Evolutionary conservation across 2,888 invertebrate species (phyloP).

Genomic region (Lasioglossum villosulum): DNA sequence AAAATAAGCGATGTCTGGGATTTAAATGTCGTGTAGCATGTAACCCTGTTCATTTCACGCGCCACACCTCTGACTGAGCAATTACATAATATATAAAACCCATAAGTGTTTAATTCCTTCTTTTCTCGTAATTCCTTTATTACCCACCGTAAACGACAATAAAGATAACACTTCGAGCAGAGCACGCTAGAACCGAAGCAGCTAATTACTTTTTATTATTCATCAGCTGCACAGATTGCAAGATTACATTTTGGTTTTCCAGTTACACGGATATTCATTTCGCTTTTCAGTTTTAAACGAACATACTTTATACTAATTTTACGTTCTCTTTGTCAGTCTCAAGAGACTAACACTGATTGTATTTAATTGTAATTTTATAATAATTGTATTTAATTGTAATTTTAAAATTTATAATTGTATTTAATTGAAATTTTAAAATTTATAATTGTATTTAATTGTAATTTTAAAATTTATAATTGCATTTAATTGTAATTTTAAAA

Average conservation of each 20-base stretch:
- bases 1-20: conserved; percentile 31
- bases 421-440: no score
- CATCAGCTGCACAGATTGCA: background rate
- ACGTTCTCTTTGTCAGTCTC: background rate
- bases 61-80: conserved; percentile 26
- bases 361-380: no score
- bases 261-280: background rate
- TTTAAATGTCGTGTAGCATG: conserved; percentile 37
- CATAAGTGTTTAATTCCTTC: background rate
- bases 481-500: no score
- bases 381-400: no score
- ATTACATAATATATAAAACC: conserved; percentile 24
- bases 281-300: background rate
- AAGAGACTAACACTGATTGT: no score
- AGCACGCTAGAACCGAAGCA: background rate
- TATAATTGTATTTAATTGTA: no score
- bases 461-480: no score
- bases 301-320: no score
- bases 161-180: background rate
- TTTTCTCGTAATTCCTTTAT: background rate
- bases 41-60: conserved; percentile 24
- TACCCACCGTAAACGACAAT: background rate
- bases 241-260: background rate
- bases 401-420: no score
- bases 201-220: conserved; percentile 9